Conservation (phyloP, 2,888 invertebrate genomes). For the Aquatica leii region DNA sequence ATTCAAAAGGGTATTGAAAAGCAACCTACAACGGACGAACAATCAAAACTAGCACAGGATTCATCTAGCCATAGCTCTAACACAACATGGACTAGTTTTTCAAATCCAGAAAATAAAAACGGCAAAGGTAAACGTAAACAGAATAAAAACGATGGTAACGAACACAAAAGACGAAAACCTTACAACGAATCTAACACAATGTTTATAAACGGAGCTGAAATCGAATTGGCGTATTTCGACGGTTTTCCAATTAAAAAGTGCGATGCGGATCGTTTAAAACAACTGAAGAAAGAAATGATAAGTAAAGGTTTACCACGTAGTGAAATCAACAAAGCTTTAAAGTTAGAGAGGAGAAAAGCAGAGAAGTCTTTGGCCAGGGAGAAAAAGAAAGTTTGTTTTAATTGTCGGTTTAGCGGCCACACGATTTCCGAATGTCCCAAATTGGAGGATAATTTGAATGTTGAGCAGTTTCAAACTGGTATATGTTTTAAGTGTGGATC, state of each 20-base stretch:
- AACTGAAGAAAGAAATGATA: constrained; percentile 70
- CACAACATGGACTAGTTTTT: too few relatives aligned
- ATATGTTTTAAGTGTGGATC: constrained; percentile 92
- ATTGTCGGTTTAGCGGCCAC: constrained; percentile 82
- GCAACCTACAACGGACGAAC: neutral
- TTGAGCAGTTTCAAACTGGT: constrained; percentile 65
- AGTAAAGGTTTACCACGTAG: constrained; percentile 73
- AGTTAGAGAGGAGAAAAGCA: constrained; percentile 74
- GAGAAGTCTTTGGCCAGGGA: constrained; percentile 74
- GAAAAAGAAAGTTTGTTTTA: constrained; percentile 78
- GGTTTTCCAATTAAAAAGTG: constrained; percentile 77
- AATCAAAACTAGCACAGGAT: too few relatives aligned
- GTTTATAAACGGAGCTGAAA: constrained; percentile 70
- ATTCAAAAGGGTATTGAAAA: constrained; percentile 66
- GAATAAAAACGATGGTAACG: neutral
- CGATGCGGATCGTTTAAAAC: constrained; percentile 71
- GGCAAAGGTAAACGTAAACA: constrained; percentile 41
- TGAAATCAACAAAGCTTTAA: constrained; percentile 72
- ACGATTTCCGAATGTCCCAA: constrained; percentile 83
- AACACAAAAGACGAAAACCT: constrained; percentile 59
- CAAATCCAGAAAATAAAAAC: too few relatives aligned
- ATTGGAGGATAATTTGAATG: constrained; percentile 64
- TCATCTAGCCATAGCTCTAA: too few relatives aligned
- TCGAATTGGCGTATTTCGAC: constrained; percentile 70
- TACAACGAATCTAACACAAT: constrained; percentile 58